Evolutionary conservation across 1,140 invertebrate genomes (phyloP).

Genomic region (Aradophagus sp.): DNA sequence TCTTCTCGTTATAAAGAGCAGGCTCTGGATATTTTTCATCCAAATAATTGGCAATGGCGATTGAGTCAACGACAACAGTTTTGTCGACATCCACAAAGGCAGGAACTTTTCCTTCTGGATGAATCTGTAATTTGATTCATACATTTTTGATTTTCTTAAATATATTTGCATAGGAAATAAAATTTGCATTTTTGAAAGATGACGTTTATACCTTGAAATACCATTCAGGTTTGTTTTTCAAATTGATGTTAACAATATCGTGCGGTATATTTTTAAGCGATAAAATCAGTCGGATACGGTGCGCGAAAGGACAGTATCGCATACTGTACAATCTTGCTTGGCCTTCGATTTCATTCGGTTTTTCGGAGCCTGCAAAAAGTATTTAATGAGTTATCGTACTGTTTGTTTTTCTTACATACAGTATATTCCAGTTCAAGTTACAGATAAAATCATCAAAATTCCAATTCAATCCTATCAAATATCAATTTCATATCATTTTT

Average conservation of each 20-base stretch:
- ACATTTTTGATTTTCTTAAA: too few relatives aligned
- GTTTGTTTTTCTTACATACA: too few relatives aligned
- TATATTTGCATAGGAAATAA: too few relatives aligned
- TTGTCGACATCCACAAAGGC: conserved; percentile 73
- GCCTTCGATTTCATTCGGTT: conserved; percentile 70
- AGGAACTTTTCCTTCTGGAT: conserved; percentile 78
- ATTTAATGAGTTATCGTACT: neutral
- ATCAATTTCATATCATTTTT: too few relatives aligned
- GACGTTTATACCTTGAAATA: conserved; percentile 69
- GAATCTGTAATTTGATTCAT: conserved; percentile 62
- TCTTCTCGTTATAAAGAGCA: conserved; percentile 72
- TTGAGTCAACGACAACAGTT: conserved; percentile 73
- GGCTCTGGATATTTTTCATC: conserved; percentile 75
- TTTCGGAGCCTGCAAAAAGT: conserved; percentile 65
- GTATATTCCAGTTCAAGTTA: too few relatives aligned
- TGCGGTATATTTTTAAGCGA: conserved; percentile 75
- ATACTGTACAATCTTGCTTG: conserved; percentile 78
- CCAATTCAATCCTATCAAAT: too few relatives aligned
- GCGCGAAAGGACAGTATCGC: conserved; percentile 79
- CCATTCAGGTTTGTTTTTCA: conserved; percentile 79
- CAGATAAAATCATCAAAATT: too few relatives aligned
- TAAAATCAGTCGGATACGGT: conserved; percentile 76
- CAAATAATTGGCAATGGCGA: conserved; percentile 76
- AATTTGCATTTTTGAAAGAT: neutral
- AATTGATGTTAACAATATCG: conserved; percentile 78